phyloP scores from a whole-genome alignment of 2,113 vertebrate species.

The Rynchops niger region DNA sequence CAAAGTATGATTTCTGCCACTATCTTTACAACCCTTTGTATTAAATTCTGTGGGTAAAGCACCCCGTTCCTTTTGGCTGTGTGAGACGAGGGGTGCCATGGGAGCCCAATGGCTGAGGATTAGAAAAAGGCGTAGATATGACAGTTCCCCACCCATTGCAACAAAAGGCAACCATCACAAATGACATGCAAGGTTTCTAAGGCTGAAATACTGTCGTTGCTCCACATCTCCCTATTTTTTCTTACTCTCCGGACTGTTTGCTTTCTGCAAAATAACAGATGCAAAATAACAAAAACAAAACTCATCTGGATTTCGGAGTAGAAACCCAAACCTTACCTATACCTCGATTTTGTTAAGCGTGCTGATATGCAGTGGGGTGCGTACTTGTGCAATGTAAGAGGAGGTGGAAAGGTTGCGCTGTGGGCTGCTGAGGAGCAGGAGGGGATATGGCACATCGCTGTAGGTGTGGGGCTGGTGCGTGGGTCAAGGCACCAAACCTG shows the following conservation, averaged over 20 bases:
- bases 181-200: not conserved
- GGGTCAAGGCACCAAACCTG: not conserved
- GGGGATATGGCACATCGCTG: rapidly evolving
- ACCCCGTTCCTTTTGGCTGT: not conserved
- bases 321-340: not conserved
- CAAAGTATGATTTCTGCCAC: not conserved
- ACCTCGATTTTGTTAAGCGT: not conserved
- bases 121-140: not conserved
- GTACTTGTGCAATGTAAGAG: not conserved
- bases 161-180: not conserved
- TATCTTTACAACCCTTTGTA: not conserved
- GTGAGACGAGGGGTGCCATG: not conserved
- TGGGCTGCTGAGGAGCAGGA: not conserved
- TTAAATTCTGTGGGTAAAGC: not conserved
- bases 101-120: not conserved
- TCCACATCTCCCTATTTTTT: not conserved
- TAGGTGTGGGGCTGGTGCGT: rapidly evolving
- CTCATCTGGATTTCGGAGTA: not conserved
- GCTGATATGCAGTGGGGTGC: not conserved
- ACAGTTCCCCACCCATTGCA: not conserved
- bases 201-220: not conserved
- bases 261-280: not conserved
- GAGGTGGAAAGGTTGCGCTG: not conserved
- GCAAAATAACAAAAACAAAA: not conserved
- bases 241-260: not conserved